These are phyloP conservation scores for Paedocypris sp. DNA, from an alignment of 2,113 vertebrate genomes.

Conservation along the genomic window DNA sequence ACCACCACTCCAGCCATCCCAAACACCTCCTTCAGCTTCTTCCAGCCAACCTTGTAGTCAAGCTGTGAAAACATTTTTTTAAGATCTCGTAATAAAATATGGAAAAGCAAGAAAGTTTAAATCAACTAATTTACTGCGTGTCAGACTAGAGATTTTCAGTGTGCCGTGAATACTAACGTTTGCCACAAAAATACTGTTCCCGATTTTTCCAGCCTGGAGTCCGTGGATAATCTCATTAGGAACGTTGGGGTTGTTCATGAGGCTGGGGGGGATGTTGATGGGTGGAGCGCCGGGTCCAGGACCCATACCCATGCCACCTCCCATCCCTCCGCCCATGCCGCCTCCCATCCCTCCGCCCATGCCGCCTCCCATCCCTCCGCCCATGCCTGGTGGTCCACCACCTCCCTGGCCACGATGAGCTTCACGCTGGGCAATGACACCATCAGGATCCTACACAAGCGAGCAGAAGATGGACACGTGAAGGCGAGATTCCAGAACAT, in stretches of 20 bases:
- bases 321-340: slow-evolving; percentile 38
- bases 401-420: slow-evolving; percentile 68
- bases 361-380: slow-evolving; percentile 40
- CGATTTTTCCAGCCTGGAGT: slow-evolving; percentile 88
- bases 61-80: slow-evolving; percentile 66
- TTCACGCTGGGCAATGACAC: slow-evolving; percentile 84
- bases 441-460: slow-evolving; percentile 76
- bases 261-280: slow-evolving; percentile 85
- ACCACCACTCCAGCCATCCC: slow-evolving; percentile 87
- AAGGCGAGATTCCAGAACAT: neutral
- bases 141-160: no score
- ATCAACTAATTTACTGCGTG: no score
- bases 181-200: slow-evolving; percentile 90
- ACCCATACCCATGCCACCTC: slow-evolving; percentile 34
- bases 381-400: slow-evolving; percentile 58
- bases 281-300: slow-evolving; percentile 61
- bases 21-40: slow-evolving; percentile 97
- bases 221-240: slow-evolving; percentile 93
- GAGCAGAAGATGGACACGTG: neutral
- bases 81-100: no score
- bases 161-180: no score
- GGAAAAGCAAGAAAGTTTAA: no score
- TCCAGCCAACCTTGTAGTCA: slow-evolving; percentile 97
- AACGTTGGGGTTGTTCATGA: slow-evolving; percentile 94
- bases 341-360: slow-evolving; percentile 40